A percentile compares a stretch with the other conserved stretches of the same genome.
phyloP scores from a whole-genome alignment of 2,888 invertebrate species.

The Drosophila meridiana region DNA sequence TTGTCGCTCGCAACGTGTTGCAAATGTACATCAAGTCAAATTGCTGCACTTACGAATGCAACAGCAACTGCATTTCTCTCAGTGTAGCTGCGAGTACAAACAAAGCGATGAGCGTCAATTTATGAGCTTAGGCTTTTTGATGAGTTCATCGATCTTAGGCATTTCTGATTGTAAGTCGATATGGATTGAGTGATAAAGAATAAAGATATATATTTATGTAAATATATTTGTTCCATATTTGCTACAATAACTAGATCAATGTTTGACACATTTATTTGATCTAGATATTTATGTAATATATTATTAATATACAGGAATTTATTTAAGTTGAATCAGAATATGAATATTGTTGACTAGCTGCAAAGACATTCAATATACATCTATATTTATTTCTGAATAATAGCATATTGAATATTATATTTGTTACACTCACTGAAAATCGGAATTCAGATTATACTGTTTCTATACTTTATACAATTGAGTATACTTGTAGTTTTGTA shows the following conservation, averaged over 20 bases:
- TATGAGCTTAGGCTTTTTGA: conserved; percentile 6
- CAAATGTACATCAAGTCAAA: conserved; percentile 42
- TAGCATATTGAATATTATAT: no score
- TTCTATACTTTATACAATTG: no score
- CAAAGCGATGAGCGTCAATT: conserved; percentile 15
- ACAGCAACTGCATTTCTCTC: conserved; percentile 3
- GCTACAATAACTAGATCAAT: not conserved
- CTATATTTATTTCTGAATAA: not conserved
- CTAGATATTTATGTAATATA: not conserved
- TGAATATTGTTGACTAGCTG: no score
- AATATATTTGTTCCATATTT: not conserved
- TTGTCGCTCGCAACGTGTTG: conserved; percentile 51
- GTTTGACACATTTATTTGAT: not conserved
- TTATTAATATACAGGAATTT: no score
- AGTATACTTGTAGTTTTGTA: no score
- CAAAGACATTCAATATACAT: not conserved
- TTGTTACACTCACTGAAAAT: no score
- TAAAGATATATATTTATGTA: not conserved
- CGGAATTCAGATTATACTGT: no score
- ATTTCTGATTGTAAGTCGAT: not conserved
- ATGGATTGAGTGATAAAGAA: not conserved
- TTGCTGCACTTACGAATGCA: conserved; percentile 18
- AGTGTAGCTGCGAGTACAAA: conserved; percentile 20
- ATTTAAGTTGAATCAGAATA: no score
- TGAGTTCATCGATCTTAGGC: conserved; percentile 29